Evolutionary conservation across 2,113 vertebrate genomes (phyloP).

Genomic region (Spermophilus dauricus): DNA sequence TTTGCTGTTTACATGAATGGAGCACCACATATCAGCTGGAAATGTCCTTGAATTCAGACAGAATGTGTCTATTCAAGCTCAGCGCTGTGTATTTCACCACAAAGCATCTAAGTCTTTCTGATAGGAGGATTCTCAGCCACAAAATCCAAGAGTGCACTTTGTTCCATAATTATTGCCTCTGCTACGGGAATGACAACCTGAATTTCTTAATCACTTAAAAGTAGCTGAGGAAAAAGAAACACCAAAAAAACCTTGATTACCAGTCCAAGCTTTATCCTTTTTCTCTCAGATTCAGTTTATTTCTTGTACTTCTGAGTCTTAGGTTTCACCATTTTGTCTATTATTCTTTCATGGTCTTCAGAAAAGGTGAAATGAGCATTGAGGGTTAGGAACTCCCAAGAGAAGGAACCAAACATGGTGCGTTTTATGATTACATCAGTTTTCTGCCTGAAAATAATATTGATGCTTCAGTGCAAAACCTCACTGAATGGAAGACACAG

Average conservation of each 20-base stretch:
- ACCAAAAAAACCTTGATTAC: neutral
- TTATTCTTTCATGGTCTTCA: neutral
- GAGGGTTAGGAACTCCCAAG: neutral
- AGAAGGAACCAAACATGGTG: neutral
- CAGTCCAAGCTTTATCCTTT: neutral
- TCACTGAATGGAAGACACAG: neutral
- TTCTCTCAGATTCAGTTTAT: neutral
- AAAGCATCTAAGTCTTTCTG: neutral
- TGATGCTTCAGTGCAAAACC: neutral
- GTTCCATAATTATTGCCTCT: neutral
- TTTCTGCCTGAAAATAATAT: neutral
- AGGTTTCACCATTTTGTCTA: neutral
- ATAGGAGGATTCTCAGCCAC: neutral
- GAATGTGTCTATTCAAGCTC: neutral
- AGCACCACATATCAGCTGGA: neutral
- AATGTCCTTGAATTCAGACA: neutral
- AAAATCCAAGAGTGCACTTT: neutral
- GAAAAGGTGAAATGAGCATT: neutral
- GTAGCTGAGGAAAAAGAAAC: neutral
- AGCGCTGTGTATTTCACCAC: neutral
- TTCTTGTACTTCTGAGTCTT: neutral
- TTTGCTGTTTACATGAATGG: neutral
- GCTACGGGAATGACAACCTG: neutral
- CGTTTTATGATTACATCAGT: neutral
- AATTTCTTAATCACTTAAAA: slow-evolving; percentile 16